Conservation (phyloP, 2,888 invertebrate species). For the Eupithecia pulchellata region DNA sequence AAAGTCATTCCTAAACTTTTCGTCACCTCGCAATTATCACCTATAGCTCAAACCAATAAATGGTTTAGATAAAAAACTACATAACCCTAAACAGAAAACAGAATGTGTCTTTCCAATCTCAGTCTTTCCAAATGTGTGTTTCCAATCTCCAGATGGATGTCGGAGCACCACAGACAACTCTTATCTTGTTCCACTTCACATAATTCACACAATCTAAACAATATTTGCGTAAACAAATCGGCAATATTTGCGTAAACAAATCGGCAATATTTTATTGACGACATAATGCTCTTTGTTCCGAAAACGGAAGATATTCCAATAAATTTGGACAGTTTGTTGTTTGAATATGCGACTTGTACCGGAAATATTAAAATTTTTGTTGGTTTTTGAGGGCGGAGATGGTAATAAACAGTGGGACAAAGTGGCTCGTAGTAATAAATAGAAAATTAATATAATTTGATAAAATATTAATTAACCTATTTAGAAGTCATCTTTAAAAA, state of each 20-base stretch:
- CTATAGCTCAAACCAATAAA: no score
- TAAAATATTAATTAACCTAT: neutral
- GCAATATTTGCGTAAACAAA: conserved; percentile 49
- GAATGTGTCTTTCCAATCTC: neutral
- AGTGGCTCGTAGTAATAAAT: neutral
- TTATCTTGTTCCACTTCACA: conserved; percentile 41
- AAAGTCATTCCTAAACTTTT: no score
- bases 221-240: conserved; percentile 50
- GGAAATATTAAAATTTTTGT: conserved; percentile 33
- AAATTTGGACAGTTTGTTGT: conserved; percentile 46
- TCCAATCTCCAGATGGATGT: conserved; percentile 23
- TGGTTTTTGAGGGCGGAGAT: conserved; percentile 22
- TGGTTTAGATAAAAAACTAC: neutral
- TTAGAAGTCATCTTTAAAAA: no score
- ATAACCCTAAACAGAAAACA: neutral
- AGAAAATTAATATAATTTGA: neutral
- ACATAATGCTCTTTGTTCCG: conserved; percentile 40
- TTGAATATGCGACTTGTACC: conserved; percentile 46
- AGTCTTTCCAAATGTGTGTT: no score
- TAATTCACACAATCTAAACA: conserved; percentile 48
- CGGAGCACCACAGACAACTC: conserved; percentile 18
- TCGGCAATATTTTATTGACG: conserved; percentile 49
- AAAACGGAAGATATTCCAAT: conserved; percentile 44
- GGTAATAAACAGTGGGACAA: neutral
- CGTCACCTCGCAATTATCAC: no score